Conservation (phyloP, 2,797 vertebrate species). For the Oryzias dopingdopingensis region DNA sequence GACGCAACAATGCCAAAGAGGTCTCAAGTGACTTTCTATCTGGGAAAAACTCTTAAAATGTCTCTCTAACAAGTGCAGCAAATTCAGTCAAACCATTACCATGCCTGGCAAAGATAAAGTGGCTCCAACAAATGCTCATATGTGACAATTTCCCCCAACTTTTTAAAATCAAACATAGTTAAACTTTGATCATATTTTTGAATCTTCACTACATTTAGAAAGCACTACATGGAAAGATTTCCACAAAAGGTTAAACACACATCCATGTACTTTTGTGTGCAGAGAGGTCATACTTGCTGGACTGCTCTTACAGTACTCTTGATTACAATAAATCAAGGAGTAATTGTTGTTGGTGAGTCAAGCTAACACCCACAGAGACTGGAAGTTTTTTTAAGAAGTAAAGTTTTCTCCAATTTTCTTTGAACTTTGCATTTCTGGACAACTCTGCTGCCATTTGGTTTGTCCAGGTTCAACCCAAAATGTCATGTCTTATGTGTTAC, state of each 20-base stretch:
- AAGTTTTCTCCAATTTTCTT: no score
- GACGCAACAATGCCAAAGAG: constrained; percentile 61
- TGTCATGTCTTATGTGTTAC: no score
- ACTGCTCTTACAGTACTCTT: no score
- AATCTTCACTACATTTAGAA: neutral
- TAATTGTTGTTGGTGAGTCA: no score
- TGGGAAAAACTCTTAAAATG: constrained; percentile 48
- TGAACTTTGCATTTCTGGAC: no score
- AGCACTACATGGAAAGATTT: neutral
- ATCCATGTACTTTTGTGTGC: no score
- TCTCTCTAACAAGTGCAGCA: constrained; percentile 35
- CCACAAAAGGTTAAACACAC: neutral
- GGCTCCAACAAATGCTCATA: constrained; percentile 16
- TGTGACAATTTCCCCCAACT: constrained; percentile 11
- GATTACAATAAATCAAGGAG: no score
- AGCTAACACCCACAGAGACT: no score
- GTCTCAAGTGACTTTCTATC: constrained; percentile 62
- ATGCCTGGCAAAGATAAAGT: constrained; percentile 39
- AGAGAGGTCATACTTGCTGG: no score
- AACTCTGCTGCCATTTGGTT: no score
- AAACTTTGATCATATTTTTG: constrained; percentile 15
- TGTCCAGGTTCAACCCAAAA: no score
- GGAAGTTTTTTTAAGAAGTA: no score
- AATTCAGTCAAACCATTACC: constrained; percentile 43
- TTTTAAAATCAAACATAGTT: constrained; percentile 28